phyloP scores from a whole-genome alignment of 2,797 vertebrate genomes.

The Distichodus sexfasciatus region DNA sequence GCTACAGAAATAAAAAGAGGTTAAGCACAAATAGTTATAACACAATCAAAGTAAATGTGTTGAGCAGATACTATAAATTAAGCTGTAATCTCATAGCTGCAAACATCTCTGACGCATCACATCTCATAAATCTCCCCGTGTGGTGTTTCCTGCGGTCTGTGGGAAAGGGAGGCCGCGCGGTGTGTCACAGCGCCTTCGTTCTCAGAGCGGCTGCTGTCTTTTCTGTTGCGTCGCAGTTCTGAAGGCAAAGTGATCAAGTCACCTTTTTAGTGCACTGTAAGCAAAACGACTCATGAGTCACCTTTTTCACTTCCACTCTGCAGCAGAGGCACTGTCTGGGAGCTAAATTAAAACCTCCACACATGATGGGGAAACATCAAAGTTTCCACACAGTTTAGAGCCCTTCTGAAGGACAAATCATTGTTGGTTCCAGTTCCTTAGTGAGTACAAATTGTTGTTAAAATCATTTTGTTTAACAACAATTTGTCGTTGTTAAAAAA shows the following conservation, averaged over 20 bases:
- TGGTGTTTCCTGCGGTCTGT: neutral
- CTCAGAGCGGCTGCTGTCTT: neutral
- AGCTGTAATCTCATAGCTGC: too few species aligned
- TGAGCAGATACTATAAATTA: too few species aligned
- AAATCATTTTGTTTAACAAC: too few species aligned
- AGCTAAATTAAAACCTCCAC: constrained; percentile 33
- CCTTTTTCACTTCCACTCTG: constrained; percentile 53
- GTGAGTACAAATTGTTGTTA: too few species aligned
- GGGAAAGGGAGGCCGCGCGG: neutral
- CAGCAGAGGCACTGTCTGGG: constrained; percentile 26
- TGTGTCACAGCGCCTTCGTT: constrained; percentile 6
- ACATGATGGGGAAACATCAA: constrained; percentile 15
- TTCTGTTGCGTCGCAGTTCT: constrained; percentile 33
- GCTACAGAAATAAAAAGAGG: too few species aligned
- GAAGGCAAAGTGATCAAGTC: constrained; percentile 20
- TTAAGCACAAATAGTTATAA: too few species aligned
- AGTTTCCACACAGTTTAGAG: constrained; percentile 26
- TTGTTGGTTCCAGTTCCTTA: neutral
- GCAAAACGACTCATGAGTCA: constrained; percentile 41
- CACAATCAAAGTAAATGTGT: too few species aligned
- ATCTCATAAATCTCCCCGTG: neutral
- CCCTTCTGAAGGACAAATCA: neutral
- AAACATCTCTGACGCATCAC: too few species aligned
- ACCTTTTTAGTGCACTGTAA: constrained; percentile 49
- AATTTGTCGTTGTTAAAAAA: too few species aligned